Percentiles rank a stretch among this genome's conserved stretches.
Evolutionary conservation across 2,113 vertebrate species (phyloP).

Genomic region (Tachuris rubrigastra): DNA sequence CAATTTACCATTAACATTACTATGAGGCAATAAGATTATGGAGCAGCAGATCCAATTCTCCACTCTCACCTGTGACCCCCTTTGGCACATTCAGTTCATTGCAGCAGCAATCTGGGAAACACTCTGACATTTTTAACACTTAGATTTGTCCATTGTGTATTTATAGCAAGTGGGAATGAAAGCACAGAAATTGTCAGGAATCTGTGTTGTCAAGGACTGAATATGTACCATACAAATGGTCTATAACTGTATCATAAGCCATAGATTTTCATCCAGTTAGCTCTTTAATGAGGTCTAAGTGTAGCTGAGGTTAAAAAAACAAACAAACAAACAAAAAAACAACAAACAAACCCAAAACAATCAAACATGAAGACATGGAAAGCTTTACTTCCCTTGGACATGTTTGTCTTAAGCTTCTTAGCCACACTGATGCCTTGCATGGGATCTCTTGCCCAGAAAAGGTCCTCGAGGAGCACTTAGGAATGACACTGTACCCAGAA

Average conservation of each 20-base stretch:
- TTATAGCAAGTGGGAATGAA: neutral
- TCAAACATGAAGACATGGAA: neutral
- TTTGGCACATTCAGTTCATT: neutral
- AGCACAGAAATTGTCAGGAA: neutral
- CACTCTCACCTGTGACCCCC: neutral
- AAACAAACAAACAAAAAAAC: neutral
- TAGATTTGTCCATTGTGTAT: neutral
- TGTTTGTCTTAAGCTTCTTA: neutral
- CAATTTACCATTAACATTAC: neutral
- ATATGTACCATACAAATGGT: neutral
- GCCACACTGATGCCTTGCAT: neutral
- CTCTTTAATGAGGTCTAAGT: neutral
- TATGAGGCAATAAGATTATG: rapidly evolving
- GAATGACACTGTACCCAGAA: neutral
- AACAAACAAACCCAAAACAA: neutral
- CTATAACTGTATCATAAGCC: neutral
- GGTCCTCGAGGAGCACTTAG: neutral
- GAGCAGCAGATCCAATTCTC: neutral
- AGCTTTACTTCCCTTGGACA: neutral
- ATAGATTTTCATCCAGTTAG: neutral
- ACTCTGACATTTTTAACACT: neutral
- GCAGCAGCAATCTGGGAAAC: neutral
- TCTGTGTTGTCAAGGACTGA: neutral
- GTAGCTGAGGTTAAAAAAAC: neutral
- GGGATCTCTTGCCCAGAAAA: neutral